These are phyloP conservation scores for Chiloscyllium plagiosum DNA, from an alignment of 2,113 vertebrate genomes.

Conservation along the genomic window DNA sequence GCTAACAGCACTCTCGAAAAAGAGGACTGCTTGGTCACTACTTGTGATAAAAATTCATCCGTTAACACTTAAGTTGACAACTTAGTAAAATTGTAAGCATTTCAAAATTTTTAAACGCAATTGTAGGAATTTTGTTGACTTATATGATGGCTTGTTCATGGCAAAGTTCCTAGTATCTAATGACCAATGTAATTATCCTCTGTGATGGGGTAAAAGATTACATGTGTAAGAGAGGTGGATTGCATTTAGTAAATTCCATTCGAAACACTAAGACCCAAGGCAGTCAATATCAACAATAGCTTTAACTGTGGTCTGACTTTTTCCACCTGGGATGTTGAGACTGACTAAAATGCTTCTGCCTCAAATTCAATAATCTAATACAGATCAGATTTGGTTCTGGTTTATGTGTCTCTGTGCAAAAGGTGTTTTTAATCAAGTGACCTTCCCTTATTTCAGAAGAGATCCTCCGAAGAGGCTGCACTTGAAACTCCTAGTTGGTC, in stretches of 20 bases:
- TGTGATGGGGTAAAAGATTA: not conserved
- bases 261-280: not conserved
- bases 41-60: not conserved
- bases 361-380: not conserved
- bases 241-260: not conserved
- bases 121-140: not conserved
- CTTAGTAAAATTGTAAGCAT: not conserved
- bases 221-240: not conserved
- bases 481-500: not conserved
- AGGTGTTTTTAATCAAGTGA: constrained; percentile 6
- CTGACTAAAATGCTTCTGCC: not conserved
- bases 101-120: not conserved
- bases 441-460: not conserved
- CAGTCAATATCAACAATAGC: not conserved
- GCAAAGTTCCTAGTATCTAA: not conserved
- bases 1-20: not conserved
- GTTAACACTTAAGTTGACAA: not conserved
- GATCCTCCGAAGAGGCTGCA: not conserved
- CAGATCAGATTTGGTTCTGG: not conserved
- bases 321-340: not conserved
- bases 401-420: not conserved
- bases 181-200: not conserved
- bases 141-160: not conserved
- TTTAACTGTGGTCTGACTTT: not conserved
- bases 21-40: not conserved